Evolutionary conservation across 2,797 vertebrate species (phyloP).

Genomic region (Mus minutoides): DNA sequence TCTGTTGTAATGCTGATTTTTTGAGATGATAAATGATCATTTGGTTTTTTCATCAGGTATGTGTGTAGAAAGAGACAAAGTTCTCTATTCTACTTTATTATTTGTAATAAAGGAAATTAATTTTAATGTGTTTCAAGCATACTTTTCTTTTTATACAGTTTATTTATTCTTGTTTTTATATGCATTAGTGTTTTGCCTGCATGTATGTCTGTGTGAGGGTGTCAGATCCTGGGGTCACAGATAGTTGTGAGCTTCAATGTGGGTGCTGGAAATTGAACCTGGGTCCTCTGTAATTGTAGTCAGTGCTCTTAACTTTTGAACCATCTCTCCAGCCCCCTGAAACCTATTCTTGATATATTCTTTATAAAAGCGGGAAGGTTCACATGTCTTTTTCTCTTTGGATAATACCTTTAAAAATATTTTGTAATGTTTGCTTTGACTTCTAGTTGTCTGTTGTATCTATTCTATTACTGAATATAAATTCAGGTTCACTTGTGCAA

Average conservation of each 20-base stretch:
- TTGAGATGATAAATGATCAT: conserved; percentile 5
- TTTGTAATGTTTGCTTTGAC: conserved; percentile 49
- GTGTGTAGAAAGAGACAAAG: neutral
- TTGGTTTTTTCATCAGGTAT: neutral
- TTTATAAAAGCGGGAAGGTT: conserved; percentile 36
- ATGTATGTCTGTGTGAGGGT: neutral
- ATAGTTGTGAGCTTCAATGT: neutral
- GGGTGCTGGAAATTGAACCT: neutral
- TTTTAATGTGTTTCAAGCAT: conserved; percentile 55
- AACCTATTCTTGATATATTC: conserved; percentile 29
- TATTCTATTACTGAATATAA: neutral
- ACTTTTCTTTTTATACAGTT: neutral
- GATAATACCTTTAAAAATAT: conserved; percentile 39
- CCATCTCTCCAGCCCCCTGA: neutral
- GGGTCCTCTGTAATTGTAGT: neutral
- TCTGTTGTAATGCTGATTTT: neutral
- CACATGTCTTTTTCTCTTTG: conserved; percentile 46
- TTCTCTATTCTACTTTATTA: conserved; percentile 1
- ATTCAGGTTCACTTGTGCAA: neutral
- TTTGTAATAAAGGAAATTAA: conserved; percentile 30
- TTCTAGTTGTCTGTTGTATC: neutral
- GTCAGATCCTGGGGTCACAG: neutral
- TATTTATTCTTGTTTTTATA: neutral
- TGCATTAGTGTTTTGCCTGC: neutral
- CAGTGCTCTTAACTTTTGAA: neutral